phyloP scores from a whole-genome alignment of 2,797 vertebrate species.

The Pangasius djambal region DNA sequence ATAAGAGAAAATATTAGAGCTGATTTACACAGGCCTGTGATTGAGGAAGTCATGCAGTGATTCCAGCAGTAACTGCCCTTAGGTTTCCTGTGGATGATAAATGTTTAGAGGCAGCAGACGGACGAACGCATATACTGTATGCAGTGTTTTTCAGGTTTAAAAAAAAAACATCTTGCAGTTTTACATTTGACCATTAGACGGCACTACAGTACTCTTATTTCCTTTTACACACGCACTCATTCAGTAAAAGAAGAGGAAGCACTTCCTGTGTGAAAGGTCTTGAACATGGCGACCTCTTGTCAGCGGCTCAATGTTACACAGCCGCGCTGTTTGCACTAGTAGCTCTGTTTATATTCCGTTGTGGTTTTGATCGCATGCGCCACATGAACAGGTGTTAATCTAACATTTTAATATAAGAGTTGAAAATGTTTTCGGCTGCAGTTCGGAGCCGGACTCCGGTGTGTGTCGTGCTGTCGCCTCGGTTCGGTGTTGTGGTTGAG shows the following conservation, averaged over 20 bases:
- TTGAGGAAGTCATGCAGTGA: not conserved
- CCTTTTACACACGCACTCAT: no score
- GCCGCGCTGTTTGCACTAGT: not conserved
- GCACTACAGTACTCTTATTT: not conserved
- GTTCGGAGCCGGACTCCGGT: slow-evolving; percentile 56
- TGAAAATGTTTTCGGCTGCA: slow-evolving; percentile 70
- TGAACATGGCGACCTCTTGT: slow-evolving; percentile 41
- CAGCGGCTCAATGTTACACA: slow-evolving; percentile 24
- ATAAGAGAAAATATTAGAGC: not conserved
- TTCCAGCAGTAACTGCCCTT: not conserved
- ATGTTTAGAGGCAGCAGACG: not conserved
- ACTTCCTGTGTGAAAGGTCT: slow-evolving; percentile 54
- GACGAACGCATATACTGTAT: not conserved
- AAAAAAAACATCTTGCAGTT: not conserved
- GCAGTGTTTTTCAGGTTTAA: not conserved
- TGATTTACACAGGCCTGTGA: not conserved
- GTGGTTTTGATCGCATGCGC: not conserved
- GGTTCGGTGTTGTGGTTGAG: slow-evolving; percentile 65
- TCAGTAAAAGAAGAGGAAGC: slow-evolving; percentile 4
- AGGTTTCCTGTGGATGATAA: not conserved
- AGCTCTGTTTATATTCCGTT: not conserved
- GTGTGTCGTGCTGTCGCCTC: slow-evolving; percentile 65
- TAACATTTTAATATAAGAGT: no score
- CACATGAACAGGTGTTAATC: not conserved
- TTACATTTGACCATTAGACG: not conserved